These are phyloP conservation scores for Eucera pruinosa DNA, from an alignment of 2,888 invertebrate species.

Conservation along the genomic window DNA sequence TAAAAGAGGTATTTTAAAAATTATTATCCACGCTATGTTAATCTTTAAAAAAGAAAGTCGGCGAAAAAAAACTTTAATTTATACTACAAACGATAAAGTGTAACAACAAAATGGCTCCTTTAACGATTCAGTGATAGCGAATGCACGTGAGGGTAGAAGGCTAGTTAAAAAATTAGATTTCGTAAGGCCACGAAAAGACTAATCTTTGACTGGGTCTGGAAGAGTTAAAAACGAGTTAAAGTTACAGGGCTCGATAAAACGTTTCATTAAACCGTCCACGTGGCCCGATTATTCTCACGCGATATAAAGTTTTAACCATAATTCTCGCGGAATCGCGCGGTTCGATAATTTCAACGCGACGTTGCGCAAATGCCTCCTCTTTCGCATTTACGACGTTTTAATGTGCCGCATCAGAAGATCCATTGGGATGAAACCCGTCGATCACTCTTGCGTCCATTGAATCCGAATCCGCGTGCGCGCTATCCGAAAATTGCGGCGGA, in stretches of 20 bases:
- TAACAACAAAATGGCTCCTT: too few relatives aligned
- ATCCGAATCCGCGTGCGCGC: background rate
- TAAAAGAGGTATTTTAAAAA: background rate
- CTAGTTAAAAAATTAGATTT: slow-evolving; percentile 24
- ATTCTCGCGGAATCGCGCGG: slow-evolving; percentile 15
- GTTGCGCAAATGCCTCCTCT: background rate
- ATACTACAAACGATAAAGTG: too few relatives aligned
- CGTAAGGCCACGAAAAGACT: slow-evolving; percentile 20
- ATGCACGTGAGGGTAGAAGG: background rate
- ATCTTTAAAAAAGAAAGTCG: too few relatives aligned
- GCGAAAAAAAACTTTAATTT: background rate
- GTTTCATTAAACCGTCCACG: slow-evolving; percentile 41
- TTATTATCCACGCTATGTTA: background rate
- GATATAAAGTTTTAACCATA: slow-evolving; percentile 24
- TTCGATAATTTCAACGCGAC: slow-evolving; percentile 20
- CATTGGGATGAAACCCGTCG: slow-evolving; percentile 15
- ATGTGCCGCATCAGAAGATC: background rate
- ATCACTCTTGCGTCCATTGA: background rate
- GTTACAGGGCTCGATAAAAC: slow-evolving; percentile 15
- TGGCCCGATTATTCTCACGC: slow-evolving; percentile 40
- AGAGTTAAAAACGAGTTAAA: slow-evolving; percentile 22
- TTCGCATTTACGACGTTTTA: slow-evolving; percentile 11
- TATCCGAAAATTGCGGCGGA: background rate
- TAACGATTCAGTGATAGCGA: too few relatives aligned
- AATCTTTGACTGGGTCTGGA: background rate